A percentile compares a stretch with the other conserved stretches of the same genome.
Conservation (phyloP, 2,888 invertebrate species). For the Caenorhabditis macrosperma region DNA sequence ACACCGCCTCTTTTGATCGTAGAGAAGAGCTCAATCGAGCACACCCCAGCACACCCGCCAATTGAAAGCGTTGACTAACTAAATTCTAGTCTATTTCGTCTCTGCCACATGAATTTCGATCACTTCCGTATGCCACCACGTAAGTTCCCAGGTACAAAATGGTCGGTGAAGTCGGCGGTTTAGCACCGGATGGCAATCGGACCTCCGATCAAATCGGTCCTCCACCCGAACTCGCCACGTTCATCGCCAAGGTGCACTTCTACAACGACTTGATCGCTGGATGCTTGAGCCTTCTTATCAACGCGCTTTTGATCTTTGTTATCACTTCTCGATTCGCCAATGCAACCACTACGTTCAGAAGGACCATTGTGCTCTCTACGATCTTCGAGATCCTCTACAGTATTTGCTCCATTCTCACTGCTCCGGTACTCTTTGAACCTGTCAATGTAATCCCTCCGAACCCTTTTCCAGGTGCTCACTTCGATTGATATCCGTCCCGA, state of each 20-base stretch:
- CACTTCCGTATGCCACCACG: conserved; percentile 15
- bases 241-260: conserved; percentile 31
- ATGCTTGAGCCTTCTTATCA: conserved; percentile 21
- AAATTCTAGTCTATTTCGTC: not conserved
- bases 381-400: conserved; percentile 30
- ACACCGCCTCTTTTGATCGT: no score
- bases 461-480: conserved; percentile 32
- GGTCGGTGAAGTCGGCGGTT: no score
- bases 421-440: conserved; percentile 22
- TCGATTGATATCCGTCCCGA: conserved; percentile 1
- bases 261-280: conserved; percentile 39
- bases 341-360: conserved; percentile 24
- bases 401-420: conserved; percentile 26
- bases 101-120: conserved; percentile 14
- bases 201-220: conserved; percentile 33
- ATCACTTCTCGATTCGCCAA: conserved; percentile 11
- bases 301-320: conserved; percentile 28
- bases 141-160: conserved; percentile 9
- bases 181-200: conserved; percentile 21
- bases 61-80: no score
- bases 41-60: no score
- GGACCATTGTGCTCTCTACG: conserved; percentile 8
- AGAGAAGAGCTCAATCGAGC: no score
- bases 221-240: conserved; percentile 25
- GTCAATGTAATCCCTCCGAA: no score